Conservation (phyloP, 35 echinoderm and acorn worm genomes). For the Apostichopus japonicus region DNA sequence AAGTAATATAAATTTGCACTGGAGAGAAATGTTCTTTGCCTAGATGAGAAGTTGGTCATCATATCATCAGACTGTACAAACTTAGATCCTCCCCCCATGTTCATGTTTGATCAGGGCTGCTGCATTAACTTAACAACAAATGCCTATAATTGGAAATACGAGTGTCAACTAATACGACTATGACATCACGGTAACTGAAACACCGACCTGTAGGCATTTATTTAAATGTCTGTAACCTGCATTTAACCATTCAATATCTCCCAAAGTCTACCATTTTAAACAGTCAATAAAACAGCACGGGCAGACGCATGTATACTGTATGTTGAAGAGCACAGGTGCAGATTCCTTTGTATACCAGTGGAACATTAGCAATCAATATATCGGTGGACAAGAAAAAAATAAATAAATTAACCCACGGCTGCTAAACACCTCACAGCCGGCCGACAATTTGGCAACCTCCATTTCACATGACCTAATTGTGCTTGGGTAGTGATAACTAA, state of each 20-base stretch:
- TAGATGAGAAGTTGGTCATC: too few relatives aligned
- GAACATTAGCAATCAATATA: conserved; percentile 35
- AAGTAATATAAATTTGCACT: too few relatives aligned
- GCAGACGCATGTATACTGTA: background rate
- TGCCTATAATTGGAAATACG: too few relatives aligned
- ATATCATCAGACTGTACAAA: too few relatives aligned
- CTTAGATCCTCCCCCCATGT: too few relatives aligned
- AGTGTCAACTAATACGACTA: too few relatives aligned
- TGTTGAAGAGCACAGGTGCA: conserved; percentile 34
- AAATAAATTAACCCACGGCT: background rate
- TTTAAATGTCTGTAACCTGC: background rate
- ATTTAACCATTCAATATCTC: background rate
- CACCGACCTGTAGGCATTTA: too few relatives aligned
- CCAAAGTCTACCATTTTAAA: background rate
- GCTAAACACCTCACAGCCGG: background rate
- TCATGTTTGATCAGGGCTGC: too few relatives aligned
- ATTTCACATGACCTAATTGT: conserved; percentile 26
- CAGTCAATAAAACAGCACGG: conserved; percentile 21
- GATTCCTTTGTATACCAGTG: background rate
- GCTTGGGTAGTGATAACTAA: background rate
- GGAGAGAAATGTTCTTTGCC: too few relatives aligned
- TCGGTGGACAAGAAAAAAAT: background rate
- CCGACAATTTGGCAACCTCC: background rate
- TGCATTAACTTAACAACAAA: too few relatives aligned
- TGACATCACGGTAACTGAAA: too few relatives aligned